phyloP scores from a whole-genome alignment of 2,888 invertebrate genomes.

The Masnerella sp. region DNA sequence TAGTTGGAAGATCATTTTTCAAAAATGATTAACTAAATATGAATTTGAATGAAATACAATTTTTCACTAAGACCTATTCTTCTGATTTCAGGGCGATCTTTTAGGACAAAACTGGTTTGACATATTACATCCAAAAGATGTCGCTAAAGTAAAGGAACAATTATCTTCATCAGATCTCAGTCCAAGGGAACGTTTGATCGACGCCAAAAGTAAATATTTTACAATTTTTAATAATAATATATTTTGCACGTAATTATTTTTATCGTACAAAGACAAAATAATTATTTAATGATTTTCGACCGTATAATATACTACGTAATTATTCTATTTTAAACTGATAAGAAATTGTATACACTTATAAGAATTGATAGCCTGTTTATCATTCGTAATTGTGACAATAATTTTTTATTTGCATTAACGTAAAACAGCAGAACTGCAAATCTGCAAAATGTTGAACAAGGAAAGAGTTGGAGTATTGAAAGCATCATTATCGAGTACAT shows the following conservation, averaged over 20 bases:
- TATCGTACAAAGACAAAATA: too few relatives aligned
- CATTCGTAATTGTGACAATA: too few relatives aligned
- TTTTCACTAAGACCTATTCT: not conserved
- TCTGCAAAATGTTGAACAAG: slow-evolving; percentile 35
- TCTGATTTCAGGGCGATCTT: slow-evolving; percentile 84
- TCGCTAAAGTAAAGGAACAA: slow-evolving; percentile 96
- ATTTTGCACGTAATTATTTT: too few relatives aligned
- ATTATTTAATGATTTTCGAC: too few relatives aligned
- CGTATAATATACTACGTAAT: too few relatives aligned
- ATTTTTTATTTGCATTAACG: too few relatives aligned
- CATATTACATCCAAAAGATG: slow-evolving; percentile 95
- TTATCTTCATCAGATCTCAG: slow-evolving; percentile 92
- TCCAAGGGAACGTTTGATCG: slow-evolving; percentile 92
- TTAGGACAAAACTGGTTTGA: slow-evolving; percentile 96
- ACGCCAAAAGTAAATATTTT: slow-evolving; percentile 91
- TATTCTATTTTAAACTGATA: too few relatives aligned
- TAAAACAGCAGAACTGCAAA: slow-evolving; percentile 40
- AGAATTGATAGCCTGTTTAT: too few relatives aligned
- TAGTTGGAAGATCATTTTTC: too few relatives aligned
- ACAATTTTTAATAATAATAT: too few relatives aligned
- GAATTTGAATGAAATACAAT: not conserved
- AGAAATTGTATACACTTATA: too few relatives aligned
- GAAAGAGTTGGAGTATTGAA: slow-evolving; percentile 25
- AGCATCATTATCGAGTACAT: slow-evolving; percentile 30
- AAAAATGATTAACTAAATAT: too few relatives aligned